phyloP scores from a whole-genome alignment of 2,797 vertebrate genomes.

The Vireo griseus region DNA sequence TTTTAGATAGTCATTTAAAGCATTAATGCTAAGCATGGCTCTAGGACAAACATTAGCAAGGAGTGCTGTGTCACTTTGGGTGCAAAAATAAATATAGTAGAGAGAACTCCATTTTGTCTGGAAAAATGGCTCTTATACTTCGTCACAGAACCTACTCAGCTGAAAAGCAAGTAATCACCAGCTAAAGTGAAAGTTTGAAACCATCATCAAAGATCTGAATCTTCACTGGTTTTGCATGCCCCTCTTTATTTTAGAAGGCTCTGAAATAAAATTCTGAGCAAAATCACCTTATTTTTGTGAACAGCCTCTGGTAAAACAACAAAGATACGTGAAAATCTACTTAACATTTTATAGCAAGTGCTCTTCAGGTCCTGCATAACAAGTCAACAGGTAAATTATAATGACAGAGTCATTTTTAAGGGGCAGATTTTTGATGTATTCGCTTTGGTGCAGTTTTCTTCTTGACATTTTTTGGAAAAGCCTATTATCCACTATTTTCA shows the following conservation, averaged over 20 bases:
- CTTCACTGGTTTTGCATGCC: neutral
- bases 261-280: neutral
- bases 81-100: neutral
- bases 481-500: neutral
- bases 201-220: neutral
- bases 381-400: constrained; percentile 60
- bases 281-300: neutral
- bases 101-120: neutral
- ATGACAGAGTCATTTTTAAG: constrained; percentile 75
- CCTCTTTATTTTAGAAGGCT: neutral
- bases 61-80: neutral
- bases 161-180: neutral
- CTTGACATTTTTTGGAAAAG: constrained; percentile 57
- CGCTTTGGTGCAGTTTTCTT: constrained; percentile 64
- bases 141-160: neutral
- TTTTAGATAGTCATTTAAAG: too few species aligned
- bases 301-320: neutral
- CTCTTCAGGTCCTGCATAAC: constrained; percentile 39
- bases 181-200: neutral
- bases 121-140: neutral
- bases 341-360: constrained; percentile 19
- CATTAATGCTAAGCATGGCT: neutral
- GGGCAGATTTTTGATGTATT: constrained; percentile 73
- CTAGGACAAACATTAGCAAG: neutral
- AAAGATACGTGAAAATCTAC: constrained; percentile 15